Conservation (phyloP, 2,113 vertebrate species). For the Grantiella picta region DNA sequence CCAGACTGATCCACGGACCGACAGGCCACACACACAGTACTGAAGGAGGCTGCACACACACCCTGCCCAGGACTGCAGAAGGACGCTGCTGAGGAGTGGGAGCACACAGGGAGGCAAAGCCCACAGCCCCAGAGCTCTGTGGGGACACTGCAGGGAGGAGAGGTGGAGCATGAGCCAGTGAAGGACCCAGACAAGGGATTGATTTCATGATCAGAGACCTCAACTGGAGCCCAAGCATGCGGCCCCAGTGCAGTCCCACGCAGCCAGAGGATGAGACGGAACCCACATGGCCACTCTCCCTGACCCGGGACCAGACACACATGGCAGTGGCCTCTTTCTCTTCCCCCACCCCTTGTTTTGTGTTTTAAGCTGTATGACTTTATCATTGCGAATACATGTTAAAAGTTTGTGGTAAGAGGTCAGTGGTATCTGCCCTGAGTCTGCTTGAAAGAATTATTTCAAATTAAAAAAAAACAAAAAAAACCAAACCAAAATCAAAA, state of each 20-base stretch:
- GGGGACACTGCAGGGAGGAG: neutral
- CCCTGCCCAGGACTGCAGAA: neutral
- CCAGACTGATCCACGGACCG: neutral
- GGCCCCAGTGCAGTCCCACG: neutral
- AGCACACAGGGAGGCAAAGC: neutral
- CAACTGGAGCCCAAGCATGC: neutral
- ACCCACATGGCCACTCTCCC: neutral
- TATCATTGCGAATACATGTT: slow-evolving; percentile 62
- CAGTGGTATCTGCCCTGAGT: slow-evolving; percentile 65
- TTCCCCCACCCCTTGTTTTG: slow-evolving; percentile 15
- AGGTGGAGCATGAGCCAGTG: neutral
- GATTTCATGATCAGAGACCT: neutral
- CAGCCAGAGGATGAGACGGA: neutral
- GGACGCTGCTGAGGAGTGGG: neutral
- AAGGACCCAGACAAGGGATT: neutral
- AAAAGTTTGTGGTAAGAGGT: slow-evolving; percentile 39
- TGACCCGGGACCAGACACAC: neutral
- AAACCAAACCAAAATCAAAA: neutral
- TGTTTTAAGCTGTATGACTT: slow-evolving; percentile 67
- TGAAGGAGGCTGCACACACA: neutral
- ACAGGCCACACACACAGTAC: neutral
- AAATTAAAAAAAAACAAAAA: slow-evolving; percentile 62
- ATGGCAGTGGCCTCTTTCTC: neutral
- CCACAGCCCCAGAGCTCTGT: neutral
- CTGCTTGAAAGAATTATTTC: slow-evolving; percentile 71